Conservation (phyloP, 1,140 invertebrate genomes). For the Orius laevigatus region DNA sequence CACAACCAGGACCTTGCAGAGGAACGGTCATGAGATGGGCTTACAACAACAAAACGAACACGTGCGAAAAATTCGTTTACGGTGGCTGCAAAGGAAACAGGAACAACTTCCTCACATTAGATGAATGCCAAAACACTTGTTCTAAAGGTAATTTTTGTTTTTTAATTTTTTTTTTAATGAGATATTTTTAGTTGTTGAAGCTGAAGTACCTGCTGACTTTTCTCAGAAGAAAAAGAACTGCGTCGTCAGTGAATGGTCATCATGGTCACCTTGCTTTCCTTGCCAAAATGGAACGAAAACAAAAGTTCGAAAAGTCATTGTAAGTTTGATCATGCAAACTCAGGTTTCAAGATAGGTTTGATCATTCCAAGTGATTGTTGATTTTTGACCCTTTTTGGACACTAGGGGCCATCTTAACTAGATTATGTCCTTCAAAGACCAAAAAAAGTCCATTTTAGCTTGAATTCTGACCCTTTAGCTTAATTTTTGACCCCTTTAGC, state of each 20-base stretch:
- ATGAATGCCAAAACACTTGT: slow-evolving; percentile 38
- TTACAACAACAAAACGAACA: slow-evolving; percentile 37
- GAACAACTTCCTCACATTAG: slow-evolving; percentile 48
- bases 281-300: slow-evolving; percentile 31
- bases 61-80: slow-evolving; percentile 44
- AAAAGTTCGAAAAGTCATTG: slow-evolving; percentile 29
- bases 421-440: neutral
- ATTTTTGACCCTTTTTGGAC: neutral
- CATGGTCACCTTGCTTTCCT: slow-evolving; percentile 32
- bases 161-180: neutral
- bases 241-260: slow-evolving; percentile 33
- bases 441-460: neutral
- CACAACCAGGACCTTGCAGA: slow-evolving; percentile 58
- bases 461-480: neutral
- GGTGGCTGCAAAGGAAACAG: slow-evolving; percentile 55
- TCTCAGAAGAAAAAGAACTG: slow-evolving; percentile 28
- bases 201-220: slow-evolving; percentile 20
- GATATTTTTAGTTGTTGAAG: neutral
- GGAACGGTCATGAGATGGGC: slow-evolving; percentile 43
- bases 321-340: slow-evolving; percentile 19
- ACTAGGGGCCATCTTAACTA: neutral
- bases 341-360: neutral
- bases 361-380: neutral
- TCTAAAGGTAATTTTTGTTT: neutral
- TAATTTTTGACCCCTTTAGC: too few species aligned